Conservation (phyloP, 2,113 vertebrate genomes). For the Blennius ocellaris region DNA sequence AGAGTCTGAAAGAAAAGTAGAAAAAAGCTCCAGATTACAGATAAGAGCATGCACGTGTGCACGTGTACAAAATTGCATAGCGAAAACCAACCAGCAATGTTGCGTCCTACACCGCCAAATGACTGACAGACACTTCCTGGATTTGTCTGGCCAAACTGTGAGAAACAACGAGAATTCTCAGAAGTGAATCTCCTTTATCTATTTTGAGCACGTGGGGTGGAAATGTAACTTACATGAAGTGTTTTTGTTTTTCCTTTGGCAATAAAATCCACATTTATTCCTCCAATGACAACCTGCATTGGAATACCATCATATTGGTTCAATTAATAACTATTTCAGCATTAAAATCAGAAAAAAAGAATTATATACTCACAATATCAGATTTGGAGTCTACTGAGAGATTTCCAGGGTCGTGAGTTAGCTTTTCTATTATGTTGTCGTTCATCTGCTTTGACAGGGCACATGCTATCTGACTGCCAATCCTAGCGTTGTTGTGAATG, state of each 20-base stretch:
- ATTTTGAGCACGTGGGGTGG: background rate
- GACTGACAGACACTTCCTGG: conserved; percentile 86
- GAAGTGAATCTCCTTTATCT: background rate
- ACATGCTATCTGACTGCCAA: conserved; percentile 89
- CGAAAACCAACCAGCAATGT: conserved; percentile 86
- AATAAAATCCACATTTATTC: conserved; percentile 91
- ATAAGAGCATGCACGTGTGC: background rate
- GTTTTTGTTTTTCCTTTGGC: conserved; percentile 85
- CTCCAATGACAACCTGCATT: conserved; percentile 90
- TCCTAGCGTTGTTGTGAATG: conserved; percentile 90
- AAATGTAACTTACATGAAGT: conserved; percentile 79
- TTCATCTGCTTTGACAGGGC: conserved; percentile 81
- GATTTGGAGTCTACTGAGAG: conserved; percentile 24
- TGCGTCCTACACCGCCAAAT: conserved; percentile 91
- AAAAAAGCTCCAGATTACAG: background rate
- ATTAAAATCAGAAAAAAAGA: background rate
- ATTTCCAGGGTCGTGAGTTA: conserved; percentile 33
- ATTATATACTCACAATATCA: conserved; percentile 69
- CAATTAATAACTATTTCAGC: background rate
- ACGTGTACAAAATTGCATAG: conserved; percentile 13
- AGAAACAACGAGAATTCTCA: conserved; percentile 35
- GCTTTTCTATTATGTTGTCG: conserved; percentile 16
- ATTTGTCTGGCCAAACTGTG: conserved; percentile 90
- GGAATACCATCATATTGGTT: conserved; percentile 6
- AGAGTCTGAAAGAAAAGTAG: conserved; percentile 80